phyloP scores from a whole-genome alignment of 2,888 invertebrate species.

The Incurvaria masculella region DNA sequence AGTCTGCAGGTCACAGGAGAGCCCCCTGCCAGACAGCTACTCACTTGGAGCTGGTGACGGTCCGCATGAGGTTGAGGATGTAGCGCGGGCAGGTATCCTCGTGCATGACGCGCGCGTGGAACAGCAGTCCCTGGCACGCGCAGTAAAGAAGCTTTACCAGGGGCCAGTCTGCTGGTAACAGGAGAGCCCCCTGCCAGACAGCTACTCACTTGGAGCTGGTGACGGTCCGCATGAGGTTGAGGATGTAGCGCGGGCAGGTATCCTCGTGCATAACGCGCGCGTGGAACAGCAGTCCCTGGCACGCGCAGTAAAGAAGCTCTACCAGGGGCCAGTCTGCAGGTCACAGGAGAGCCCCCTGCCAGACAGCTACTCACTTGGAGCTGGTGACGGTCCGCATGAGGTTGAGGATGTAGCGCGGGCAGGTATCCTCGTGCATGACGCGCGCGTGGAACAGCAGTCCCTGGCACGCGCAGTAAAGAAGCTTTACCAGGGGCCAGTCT shows the following conservation, averaged over 20 bases:
- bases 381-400: constrained; percentile 50
- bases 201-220: constrained; percentile 51
- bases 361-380: constrained; percentile 50
- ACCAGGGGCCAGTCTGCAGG: constrained; percentile 39
- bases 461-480: constrained; percentile 51
- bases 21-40: too few relatives aligned
- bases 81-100: constrained; percentile 52
- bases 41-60: constrained; percentile 49
- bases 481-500: constrained; percentile 38
- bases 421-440: constrained; percentile 50
- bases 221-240: constrained; percentile 49
- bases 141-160: constrained; percentile 49
- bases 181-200: too few relatives aligned
- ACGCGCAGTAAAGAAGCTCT: constrained; percentile 49
- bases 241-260: constrained; percentile 51
- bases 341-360: too few relatives aligned
- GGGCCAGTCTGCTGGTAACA: constrained; percentile 38
- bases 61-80: constrained; percentile 50
- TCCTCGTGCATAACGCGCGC: constrained; percentile 52
- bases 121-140: constrained; percentile 47
- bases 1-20: constrained; percentile 33
- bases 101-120: constrained; percentile 53
- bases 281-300: constrained; percentile 52
- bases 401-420: constrained; percentile 53
- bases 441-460: constrained; percentile 52